Evolutionary conservation across 2,797 vertebrate genomes (phyloP).

Genomic region (Brotula barbata): DNA sequence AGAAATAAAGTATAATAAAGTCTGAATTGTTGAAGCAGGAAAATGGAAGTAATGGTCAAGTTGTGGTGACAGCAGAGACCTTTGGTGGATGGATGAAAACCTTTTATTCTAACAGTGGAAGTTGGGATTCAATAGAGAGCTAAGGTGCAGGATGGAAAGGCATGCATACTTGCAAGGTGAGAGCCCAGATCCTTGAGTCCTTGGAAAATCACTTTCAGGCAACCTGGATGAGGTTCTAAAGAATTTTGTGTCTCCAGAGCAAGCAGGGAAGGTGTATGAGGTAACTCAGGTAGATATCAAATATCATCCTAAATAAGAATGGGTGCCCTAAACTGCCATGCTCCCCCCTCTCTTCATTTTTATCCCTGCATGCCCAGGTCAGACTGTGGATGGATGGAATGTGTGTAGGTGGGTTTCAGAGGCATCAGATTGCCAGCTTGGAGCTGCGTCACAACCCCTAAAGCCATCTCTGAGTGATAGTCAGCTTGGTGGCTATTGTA

Average conservation of each 20-base stretch:
- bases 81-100: background rate
- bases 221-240: constrained; percentile 28
- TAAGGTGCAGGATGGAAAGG: too few species aligned
- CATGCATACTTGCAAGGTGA: constrained; percentile 18
- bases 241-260: constrained; percentile 32
- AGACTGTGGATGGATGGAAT: constrained; percentile 66
- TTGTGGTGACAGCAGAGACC: background rate
- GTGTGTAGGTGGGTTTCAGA: constrained; percentile 73
- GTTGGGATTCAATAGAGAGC: background rate
- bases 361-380: constrained; percentile 55
- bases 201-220: constrained; percentile 17
- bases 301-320: constrained; percentile 57
- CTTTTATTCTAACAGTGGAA: background rate
- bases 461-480: constrained; percentile 61
- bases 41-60: background rate
- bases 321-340: constrained; percentile 29
- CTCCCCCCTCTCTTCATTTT: constrained; percentile 40
- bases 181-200: constrained; percentile 1
- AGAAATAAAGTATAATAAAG: background rate
- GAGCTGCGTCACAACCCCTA: constrained; percentile 58
- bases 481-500: constrained; percentile 64
- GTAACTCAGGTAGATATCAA: constrained; percentile 58
- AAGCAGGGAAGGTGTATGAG: constrained; percentile 54
- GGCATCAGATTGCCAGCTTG: constrained; percentile 70
- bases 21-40: background rate